phyloP scores from a whole-genome alignment of 2,797 vertebrate genomes.

The Lagocephalus sceleratus region DNA sequence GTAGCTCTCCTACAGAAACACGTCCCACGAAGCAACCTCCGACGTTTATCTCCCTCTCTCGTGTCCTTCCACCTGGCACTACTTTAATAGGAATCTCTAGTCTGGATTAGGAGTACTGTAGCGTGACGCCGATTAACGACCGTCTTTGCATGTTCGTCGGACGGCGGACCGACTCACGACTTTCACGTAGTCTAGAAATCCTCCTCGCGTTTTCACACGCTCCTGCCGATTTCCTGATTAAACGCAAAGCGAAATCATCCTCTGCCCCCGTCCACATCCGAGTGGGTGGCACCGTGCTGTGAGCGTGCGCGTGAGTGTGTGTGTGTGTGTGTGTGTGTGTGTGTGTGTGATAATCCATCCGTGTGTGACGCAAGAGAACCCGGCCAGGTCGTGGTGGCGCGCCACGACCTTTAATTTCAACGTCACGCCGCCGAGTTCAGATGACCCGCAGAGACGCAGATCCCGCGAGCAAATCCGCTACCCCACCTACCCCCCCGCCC shows the following conservation, averaged over 20 bases:
- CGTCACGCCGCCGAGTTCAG: conserved; percentile 37
- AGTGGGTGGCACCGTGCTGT: conserved; percentile 8
- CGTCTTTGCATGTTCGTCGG: conserved; percentile 53
- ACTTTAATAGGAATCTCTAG: conserved; percentile 26
- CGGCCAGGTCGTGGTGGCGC: conserved; percentile 22
- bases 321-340: conserved; percentile 11
- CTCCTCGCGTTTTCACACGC: conserved; percentile 16
- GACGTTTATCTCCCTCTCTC: conserved; percentile 49
- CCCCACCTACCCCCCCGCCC: no score
- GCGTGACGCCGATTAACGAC: conserved; percentile 19
- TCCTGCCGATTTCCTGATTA: conserved; percentile 15
- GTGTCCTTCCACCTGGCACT: conserved; percentile 14
- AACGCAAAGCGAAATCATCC: conserved; percentile 10
- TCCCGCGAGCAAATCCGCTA: background rate
- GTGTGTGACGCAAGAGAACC: conserved; percentile 17
- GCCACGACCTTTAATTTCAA: conserved; percentile 18
- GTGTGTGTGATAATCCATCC: conserved; percentile 14
- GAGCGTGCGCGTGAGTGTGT: background rate
- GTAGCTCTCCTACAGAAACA: conserved; percentile 50
- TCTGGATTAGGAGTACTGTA: conserved; percentile 29
- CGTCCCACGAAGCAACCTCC: conserved; percentile 42
- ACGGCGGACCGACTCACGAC: conserved; percentile 17
- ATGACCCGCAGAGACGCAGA: conserved; percentile 26
- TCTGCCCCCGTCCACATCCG: conserved; percentile 13
- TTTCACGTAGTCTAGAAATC: conserved; percentile 40